phyloP scores from a whole-genome alignment of 1,140 invertebrate genomes.

The Ericerus pela region DNA sequence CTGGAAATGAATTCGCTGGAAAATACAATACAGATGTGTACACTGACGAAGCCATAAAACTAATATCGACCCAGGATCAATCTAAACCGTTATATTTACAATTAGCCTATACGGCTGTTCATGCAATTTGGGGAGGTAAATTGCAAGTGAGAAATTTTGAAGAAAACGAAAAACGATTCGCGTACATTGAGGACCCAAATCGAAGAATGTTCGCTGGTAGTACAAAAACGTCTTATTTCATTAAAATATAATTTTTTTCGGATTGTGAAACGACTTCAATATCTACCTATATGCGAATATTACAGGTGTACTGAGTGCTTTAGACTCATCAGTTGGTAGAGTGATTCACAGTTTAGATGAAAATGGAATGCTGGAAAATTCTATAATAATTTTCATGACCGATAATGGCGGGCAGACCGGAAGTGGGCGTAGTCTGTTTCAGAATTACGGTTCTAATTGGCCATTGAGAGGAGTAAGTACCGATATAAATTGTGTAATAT shows the following conservation, averaged over 20 bases:
- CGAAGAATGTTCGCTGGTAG: constrained; percentile 54
- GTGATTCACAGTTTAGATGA: constrained; percentile 41
- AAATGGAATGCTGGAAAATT: constrained; percentile 39
- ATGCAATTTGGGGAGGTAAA: constrained; percentile 37
- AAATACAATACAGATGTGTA: constrained; percentile 54
- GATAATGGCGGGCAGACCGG: constrained; percentile 48
- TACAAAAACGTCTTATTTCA: no score
- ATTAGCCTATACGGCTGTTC: constrained; percentile 48
- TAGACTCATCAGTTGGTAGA: constrained; percentile 51
- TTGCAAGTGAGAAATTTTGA: constrained; percentile 60
- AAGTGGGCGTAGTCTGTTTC: constrained; percentile 27
- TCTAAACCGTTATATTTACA: constrained; percentile 48
- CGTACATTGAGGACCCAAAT: constrained; percentile 44
- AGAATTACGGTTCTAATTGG: constrained; percentile 42
- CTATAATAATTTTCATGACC: constrained; percentile 42
- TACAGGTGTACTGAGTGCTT: constrained; percentile 55
- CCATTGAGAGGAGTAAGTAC: constrained; percentile 39
- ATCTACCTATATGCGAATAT: no score
- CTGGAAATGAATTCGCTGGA: constrained; percentile 31
- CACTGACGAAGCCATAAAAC: constrained; percentile 42
- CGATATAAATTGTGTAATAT: no score
- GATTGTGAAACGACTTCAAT: no score
- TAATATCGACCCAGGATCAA: constrained; percentile 39
- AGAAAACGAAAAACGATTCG: constrained; percentile 49
- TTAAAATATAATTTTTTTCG: no score